Evolutionary conservation across 2,113 vertebrate species (phyloP), one percentile per base, ranked within the genome.

Genomic region (Lipophrys pholis): DNA sequence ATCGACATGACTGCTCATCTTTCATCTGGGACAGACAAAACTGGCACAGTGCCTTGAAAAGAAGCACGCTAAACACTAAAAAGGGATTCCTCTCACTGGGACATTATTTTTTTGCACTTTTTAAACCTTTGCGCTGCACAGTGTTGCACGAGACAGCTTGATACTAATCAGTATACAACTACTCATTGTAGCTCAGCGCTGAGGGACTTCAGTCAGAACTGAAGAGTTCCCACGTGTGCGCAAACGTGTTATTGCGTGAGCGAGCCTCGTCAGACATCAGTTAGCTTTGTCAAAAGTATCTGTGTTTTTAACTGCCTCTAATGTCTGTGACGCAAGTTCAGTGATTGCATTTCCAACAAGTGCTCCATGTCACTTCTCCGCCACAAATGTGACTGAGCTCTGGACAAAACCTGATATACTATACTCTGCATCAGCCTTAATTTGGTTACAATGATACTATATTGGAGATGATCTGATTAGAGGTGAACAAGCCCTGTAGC

Each of bases 281-380:
- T 74, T 38, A 56, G 71, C 56, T 57, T 67, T 39, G 50, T 63
- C 57, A 71, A 35, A 65, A 58, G 55, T 81, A 67, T 79, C 82
- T 87, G 70, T 75, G 68, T 80, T 75, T 81, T 70, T 61, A 77
- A 79, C 69, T 81, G 78, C 63, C 69, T 67, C 73, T 85, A 77
- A 89, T 89, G 85, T 85, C 73, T 76, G 73, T 88, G 86, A 91
- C 79, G 87, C 70, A 80, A 76, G 65, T 80, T 74, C 59, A 43
- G 58, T 90, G 81, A 92, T 90, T 91, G 43, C 82, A 87, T 92
- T 91, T 88, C 79, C 73, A 41, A 86, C 85, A 86, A 87, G 82
- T 69, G 80, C 76, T 88, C 68, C 75, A 60, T 90, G 89, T 86
- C 89, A 86, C 87, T 87, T 85, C 73, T 75, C 72, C 67, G 73